These are phyloP conservation scores for Leptosomus discolor DNA, from an alignment of 2,113 vertebrate genomes.

Conservation along the genomic window DNA sequence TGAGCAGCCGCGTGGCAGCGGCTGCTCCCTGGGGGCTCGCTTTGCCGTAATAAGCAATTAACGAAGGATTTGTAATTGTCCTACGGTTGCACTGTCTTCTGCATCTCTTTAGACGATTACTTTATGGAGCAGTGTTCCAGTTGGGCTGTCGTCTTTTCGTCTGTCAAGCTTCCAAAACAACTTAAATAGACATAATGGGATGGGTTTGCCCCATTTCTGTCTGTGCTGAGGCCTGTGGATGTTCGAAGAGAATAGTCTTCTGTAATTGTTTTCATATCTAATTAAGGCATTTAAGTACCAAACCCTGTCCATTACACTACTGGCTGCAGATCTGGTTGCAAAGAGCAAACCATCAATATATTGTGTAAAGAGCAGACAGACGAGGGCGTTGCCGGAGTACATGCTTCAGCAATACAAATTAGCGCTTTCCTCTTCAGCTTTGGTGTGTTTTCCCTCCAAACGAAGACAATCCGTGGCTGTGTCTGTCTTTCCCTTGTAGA, in stretches of 20 bases:
- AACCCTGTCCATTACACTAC: not conserved
- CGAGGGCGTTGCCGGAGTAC: not conserved
- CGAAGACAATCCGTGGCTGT: not conserved
- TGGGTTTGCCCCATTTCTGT: not conserved
- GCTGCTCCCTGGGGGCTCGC: not conserved
- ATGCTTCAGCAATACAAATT: not conserved
- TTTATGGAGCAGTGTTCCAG: not conserved
- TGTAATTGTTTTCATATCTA: slow-evolving; percentile 21
- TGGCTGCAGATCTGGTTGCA: not conserved
- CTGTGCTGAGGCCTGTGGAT: not conserved
- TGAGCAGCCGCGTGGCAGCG: not conserved
- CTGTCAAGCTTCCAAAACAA: not conserved
- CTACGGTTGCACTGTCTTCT: not conserved
- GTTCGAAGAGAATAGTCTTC: not conserved
- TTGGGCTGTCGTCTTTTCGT: not conserved
- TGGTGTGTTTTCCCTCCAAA: not conserved
- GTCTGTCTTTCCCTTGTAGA: not conserved
- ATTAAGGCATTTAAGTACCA: not conserved
- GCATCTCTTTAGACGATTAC: not conserved
- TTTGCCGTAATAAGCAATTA: not conserved
- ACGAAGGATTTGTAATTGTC: not conserved
- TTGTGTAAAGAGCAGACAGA: not conserved
- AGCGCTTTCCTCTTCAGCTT: not conserved
- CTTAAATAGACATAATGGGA: not conserved
- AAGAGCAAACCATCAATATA: not conserved